Conservation (phyloP, 2,888 invertebrate genomes). For the Teinopalpus imperialis region DNA sequence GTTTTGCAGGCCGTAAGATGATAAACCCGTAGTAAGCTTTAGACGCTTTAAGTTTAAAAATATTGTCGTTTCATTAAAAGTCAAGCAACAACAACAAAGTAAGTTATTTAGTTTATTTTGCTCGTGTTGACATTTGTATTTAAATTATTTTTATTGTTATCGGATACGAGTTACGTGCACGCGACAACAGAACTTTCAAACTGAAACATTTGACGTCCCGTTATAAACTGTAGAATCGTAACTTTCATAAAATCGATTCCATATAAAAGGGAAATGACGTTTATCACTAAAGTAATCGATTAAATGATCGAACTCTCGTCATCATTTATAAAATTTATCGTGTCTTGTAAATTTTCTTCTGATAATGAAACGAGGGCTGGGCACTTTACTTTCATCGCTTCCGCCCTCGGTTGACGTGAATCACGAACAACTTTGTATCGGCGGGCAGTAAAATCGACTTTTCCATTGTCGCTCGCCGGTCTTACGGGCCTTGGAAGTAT, state of each 20-base stretch:
- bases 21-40: no score
- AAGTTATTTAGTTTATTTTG: no score
- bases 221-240: not conserved
- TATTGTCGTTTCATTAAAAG: no score
- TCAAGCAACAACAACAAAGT: no score
- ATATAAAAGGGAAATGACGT: conserved; percentile 1
- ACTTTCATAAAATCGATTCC: conserved; percentile 6
- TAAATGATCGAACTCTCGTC: conserved; percentile 8
- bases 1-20: no score
- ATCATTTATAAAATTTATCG: conserved; percentile 11
- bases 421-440: conserved; percentile 12
- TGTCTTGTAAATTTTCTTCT: conserved; percentile 15
- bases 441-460: not conserved
- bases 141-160: not conserved
- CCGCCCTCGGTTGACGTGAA: conserved; percentile 14
- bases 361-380: conserved; percentile 16
- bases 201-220: conserved; percentile 1
- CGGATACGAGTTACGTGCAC: not conserved
- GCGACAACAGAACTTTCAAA: conserved; percentile 2
- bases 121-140: not conserved
- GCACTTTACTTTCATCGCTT: conserved; percentile 18
- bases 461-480: not conserved
- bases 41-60: no score
- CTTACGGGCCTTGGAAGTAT: no score
- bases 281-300: conserved; percentile 16